Evolutionary conservation across 2,113 vertebrate species (phyloP).

Genomic region (Oncorhynchus mykiss): DNA sequence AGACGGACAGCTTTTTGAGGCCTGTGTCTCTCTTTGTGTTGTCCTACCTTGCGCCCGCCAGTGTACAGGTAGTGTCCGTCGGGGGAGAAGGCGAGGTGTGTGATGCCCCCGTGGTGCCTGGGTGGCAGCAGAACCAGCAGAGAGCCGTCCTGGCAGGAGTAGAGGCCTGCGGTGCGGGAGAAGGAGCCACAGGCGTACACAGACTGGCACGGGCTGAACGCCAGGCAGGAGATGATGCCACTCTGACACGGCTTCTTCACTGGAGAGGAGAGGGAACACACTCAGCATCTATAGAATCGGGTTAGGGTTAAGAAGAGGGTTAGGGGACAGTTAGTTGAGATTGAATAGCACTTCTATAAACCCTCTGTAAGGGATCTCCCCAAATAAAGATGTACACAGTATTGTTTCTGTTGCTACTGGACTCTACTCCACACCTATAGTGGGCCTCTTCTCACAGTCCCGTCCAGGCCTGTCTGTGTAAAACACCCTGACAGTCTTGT

Average conservation of each 20-base stretch:
- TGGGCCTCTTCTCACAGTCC: slow-evolving; percentile 82
- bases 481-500: slow-evolving; percentile 83
- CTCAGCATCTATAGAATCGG: too few species aligned
- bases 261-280: slow-evolving; percentile 36
- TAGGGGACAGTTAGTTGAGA: too few species aligned
- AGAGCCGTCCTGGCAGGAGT: slow-evolving; percentile 80
- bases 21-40: too few species aligned
- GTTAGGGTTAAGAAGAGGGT: too few species aligned
- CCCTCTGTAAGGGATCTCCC: too few species aligned
- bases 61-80: slow-evolving; percentile 85
- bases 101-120: slow-evolving; percentile 84
- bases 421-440: slow-evolving; percentile 76
- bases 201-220: slow-evolving; percentile 82
- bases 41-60: slow-evolving; percentile 82
- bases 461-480: slow-evolving; percentile 82
- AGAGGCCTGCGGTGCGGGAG: slow-evolving; percentile 79
- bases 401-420: slow-evolving; percentile 59
- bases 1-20: too few species aligned
- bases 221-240: slow-evolving; percentile 88
- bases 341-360: too few species aligned
- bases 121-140: slow-evolving; percentile 77
- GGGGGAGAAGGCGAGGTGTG: slow-evolving; percentile 86
- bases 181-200: slow-evolving; percentile 90
- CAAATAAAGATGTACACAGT: too few species aligned
- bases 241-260: slow-evolving; percentile 82